Conservation (phyloP, 2,113 vertebrate species). For the Sylvilagus bachmani region DNA sequence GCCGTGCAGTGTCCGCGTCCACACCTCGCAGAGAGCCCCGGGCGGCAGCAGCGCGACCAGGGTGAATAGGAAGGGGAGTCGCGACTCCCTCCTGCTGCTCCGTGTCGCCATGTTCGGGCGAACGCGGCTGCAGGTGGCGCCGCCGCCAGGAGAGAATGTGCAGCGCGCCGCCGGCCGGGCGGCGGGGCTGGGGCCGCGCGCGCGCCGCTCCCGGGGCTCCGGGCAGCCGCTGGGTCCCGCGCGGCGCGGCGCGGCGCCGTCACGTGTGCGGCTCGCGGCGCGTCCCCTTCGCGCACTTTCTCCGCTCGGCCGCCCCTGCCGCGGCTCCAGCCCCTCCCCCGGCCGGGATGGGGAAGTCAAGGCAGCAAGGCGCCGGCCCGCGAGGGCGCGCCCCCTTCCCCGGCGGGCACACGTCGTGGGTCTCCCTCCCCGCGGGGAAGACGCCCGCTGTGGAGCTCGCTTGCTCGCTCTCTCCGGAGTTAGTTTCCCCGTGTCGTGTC, state of each 20-base stretch:
- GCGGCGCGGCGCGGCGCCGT: conserved; percentile 52
- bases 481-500: neutral
- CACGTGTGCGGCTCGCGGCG: conserved; percentile 62
- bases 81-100: conserved; percentile 81
- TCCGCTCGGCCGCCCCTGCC: neutral
- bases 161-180: conserved; percentile 75
- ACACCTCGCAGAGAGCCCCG: conserved; percentile 21
- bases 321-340: conserved; percentile 47
- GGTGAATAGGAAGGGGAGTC: conserved; percentile 69
- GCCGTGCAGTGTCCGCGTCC: conserved; percentile 52
- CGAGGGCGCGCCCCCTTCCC: neutral
- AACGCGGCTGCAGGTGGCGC: conserved; percentile 82
- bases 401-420: neutral
- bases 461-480: neutral
- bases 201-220: conserved; percentile 70
- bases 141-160: conserved; percentile 89
- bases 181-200: conserved; percentile 72
- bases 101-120: conserved; percentile 87
- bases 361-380: neutral
- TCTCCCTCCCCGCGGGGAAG: neutral
- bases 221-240: conserved; percentile 42
- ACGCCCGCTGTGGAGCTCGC: neutral
- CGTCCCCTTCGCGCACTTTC: conserved; percentile 66
- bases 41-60: conserved; percentile 67
- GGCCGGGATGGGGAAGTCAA: conserved; percentile 64